Evolutionary conservation across 2,113 vertebrate genomes (phyloP).

Genomic region (Neotragus pygmaeus): DNA sequence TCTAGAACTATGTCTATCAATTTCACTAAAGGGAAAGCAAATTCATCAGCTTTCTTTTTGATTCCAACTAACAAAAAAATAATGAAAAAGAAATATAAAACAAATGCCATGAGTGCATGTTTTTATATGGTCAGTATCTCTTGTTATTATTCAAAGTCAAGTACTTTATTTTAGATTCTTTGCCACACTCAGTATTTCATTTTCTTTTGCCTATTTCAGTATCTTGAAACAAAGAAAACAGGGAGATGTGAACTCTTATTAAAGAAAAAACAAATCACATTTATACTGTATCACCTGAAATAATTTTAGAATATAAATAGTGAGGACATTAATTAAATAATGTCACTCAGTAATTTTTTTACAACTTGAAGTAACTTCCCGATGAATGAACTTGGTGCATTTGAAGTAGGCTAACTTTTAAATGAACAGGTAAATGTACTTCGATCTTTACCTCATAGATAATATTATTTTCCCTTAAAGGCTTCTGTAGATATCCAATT

Average conservation of each 20-base stretch:
- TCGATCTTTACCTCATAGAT: background rate
- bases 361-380: background rate
- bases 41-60: background rate
- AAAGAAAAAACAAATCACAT: background rate
- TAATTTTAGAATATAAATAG: background rate
- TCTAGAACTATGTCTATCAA: background rate
- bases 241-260: background rate
- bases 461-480: background rate
- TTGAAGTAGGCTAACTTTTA: background rate
- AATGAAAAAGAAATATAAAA: background rate
- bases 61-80: background rate
- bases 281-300: constrained; percentile 9
- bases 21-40: background rate
- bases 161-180: background rate
- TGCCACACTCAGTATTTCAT: background rate
- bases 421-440: background rate
- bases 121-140: background rate
- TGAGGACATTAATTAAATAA: background rate
- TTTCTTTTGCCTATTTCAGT: background rate
- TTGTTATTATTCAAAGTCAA: background rate
- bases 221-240: background rate
- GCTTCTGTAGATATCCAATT: background rate
- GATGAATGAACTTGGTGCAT: background rate
- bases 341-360: background rate
- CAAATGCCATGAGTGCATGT: background rate